phyloP scores from a whole-genome alignment of 2,797 vertebrate species.

The Momotus momota region DNA sequence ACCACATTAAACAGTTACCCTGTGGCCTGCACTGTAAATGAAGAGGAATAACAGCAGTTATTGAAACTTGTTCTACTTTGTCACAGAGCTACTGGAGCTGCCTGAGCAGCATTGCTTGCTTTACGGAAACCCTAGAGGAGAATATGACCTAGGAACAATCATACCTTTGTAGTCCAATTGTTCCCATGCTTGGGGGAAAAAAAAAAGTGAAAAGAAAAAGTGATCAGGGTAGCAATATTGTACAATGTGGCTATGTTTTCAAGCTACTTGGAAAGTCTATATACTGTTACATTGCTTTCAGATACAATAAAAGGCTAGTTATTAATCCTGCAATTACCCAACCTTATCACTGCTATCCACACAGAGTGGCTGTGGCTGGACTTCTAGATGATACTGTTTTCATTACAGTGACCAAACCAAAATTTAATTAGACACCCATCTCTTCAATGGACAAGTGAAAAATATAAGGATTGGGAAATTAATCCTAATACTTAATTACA shows the following conservation, averaged over 20 bases:
- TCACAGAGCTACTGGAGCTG: conserved; percentile 38
- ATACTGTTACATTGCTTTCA: conserved; percentile 61
- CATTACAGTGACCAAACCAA: conserved; percentile 60
- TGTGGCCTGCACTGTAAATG: conserved; percentile 6
- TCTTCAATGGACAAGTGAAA: conserved; percentile 66
- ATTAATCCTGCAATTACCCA: conserved; percentile 77
- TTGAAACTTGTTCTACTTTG: conserved; percentile 50
- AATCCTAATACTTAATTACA: conserved; percentile 72
- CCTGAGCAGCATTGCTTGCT: conserved; percentile 45
- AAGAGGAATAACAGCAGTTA: conserved; percentile 32
- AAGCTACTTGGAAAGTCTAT: conserved; percentile 56
- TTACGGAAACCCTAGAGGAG: conserved; percentile 63
- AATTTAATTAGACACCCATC: conserved; percentile 76
- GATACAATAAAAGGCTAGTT: conserved; percentile 67
- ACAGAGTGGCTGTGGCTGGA: conserved; percentile 42
- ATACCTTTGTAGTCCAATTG: conserved; percentile 8
- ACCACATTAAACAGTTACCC: conserved; percentile 33
- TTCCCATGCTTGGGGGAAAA: conserved; percentile 10
- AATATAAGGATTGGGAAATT: conserved; percentile 71
- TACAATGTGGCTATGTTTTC: conserved; percentile 62
- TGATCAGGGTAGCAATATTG: conserved; percentile 40
- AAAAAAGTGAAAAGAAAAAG: background rate
- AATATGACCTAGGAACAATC: conserved; percentile 64
- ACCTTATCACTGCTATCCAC: conserved; percentile 73
- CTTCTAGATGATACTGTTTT: conserved; percentile 70